Evolutionary conservation across 2,113 vertebrate species (phyloP).

Genomic region (Phodopus roborovskii): DNA sequence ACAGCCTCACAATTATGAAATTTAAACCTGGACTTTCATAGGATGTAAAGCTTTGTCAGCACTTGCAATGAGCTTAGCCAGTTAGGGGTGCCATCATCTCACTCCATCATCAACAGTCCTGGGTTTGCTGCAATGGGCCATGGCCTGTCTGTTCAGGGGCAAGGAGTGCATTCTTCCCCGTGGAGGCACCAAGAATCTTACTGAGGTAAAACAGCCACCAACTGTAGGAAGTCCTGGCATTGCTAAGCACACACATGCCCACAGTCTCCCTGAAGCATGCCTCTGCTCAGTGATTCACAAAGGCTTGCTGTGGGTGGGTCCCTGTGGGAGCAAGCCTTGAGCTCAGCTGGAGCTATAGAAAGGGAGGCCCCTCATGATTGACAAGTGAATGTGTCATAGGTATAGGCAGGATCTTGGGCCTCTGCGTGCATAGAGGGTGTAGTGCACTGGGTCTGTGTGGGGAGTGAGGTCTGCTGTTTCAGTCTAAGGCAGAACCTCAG

Average conservation of each 20-base stretch:
- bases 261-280: not conserved
- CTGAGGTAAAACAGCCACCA: fast-evolving
- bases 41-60: fast-evolving
- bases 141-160: not conserved
- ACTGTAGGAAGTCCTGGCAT: not conserved
- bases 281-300: not conserved
- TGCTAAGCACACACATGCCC: fast-evolving
- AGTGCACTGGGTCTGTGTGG: fast-evolving
- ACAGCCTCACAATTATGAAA: not conserved
- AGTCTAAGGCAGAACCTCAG: fast-evolving
- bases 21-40: fast-evolving
- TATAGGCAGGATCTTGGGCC: fast-evolving
- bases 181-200: fast-evolving
- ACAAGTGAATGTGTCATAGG: fast-evolving
- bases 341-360: not conserved
- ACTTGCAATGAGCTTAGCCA: fast-evolving
- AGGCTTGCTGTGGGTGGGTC: not conserved
- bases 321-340: not conserved
- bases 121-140: not conserved
- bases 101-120: not conserved
- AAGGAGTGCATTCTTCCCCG: not conserved
- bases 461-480: not conserved
- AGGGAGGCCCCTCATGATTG: no score
- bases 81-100: fast-evolving
- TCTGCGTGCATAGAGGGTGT: fast-evolving